A percentile compares a stretch with the other conserved stretches of the same genome.
Evolutionary conservation across 2,113 vertebrate species (phyloP).

Genomic region (Paraplagusia blochii): DNA sequence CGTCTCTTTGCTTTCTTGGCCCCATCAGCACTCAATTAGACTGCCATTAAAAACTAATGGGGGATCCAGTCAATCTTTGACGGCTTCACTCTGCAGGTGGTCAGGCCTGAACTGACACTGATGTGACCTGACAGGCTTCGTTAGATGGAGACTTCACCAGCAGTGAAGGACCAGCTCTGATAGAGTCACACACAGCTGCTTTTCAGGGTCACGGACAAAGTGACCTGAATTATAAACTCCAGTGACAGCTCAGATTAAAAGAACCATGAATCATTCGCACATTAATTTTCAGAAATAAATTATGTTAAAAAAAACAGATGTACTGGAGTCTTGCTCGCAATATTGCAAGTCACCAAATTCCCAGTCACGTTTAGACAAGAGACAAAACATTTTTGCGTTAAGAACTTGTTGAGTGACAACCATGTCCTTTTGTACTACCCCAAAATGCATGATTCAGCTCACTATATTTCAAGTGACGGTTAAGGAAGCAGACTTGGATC

Average conservation of each 20-base stretch:
- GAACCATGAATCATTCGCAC: constrained; percentile 16
- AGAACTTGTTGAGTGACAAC: no score
- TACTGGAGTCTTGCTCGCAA: no score
- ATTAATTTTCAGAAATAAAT: neutral
- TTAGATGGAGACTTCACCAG: constrained; percentile 33
- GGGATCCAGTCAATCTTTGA: constrained; percentile 28
- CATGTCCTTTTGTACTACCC: no score
- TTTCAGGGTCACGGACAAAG: constrained; percentile 2
- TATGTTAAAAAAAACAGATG: neutral
- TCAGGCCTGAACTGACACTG: constrained; percentile 22
- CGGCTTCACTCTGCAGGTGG: constrained; percentile 43
- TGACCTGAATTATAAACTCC: neutral
- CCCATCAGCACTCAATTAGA: constrained; percentile 58
- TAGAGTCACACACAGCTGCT: neutral
- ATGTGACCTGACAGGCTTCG: constrained; percentile 46
- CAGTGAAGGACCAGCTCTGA: no score
- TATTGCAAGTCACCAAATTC: no score
- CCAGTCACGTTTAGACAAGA: no score
- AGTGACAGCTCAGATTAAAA: constrained; percentile 22
- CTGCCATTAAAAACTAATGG: constrained; percentile 55
- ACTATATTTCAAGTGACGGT: no score
- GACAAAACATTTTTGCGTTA: no score
- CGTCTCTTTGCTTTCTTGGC: constrained; percentile 3
- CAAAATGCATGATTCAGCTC: no score
- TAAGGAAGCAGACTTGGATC: no score